Conservation (phyloP, 1,140 invertebrate species). For the Oryctes rhinoceros region DNA sequence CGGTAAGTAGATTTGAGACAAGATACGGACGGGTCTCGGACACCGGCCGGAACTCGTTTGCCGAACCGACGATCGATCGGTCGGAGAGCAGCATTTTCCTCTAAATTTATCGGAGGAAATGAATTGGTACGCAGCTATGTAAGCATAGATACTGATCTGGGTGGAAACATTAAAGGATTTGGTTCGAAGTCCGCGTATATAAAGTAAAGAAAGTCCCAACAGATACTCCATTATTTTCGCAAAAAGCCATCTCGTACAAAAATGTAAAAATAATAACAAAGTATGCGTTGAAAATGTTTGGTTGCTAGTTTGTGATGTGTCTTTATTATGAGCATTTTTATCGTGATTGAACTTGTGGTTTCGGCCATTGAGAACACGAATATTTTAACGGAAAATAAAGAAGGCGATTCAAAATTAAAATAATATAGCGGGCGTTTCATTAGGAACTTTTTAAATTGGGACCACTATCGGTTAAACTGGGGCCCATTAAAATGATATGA, state of each 20-base stretch:
- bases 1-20: slow-evolving; percentile 44
- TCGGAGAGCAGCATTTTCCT: slow-evolving; percentile 36
- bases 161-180: slow-evolving; percentile 1
- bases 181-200: background rate
- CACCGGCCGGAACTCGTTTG: slow-evolving; percentile 44
- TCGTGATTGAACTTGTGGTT: no score
- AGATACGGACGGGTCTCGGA: slow-evolving; percentile 44
- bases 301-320: no score
- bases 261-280: no score
- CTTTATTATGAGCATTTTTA: no score
- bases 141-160: background rate
- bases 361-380: no score
- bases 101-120: slow-evolving; percentile 40
- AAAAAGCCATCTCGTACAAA: background rate
- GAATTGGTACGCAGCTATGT: background rate
- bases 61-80: slow-evolving; percentile 41
- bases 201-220: background rate
- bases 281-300: no score
- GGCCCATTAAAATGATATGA: no score
- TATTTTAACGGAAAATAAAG: no score
- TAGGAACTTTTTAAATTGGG: no score
- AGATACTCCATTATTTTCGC: background rate
- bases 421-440: no score
- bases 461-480: no score
- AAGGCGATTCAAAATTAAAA: no score